A percentile compares a stretch with the other conserved stretches of the same genome.
These are phyloP conservation scores for Channa argus DNA, from an alignment of 2,113 vertebrate genomes.

Conservation along the genomic window DNA sequence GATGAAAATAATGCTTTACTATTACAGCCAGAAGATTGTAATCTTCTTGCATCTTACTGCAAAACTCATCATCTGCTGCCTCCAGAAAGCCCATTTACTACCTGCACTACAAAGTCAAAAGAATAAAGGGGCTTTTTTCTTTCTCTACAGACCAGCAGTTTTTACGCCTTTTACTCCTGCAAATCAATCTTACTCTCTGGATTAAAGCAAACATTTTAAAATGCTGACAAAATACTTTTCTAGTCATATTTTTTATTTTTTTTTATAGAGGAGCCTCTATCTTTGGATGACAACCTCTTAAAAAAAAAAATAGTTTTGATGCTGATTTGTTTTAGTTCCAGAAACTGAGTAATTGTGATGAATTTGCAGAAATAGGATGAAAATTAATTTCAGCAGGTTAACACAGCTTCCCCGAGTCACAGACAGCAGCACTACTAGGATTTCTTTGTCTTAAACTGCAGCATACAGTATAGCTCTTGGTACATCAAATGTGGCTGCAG, in stretches of 20 bases:
- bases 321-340: neutral
- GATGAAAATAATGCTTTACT: slow-evolving; percentile 48
- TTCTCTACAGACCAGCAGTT: slow-evolving; percentile 27
- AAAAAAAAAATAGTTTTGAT: slow-evolving; percentile 32
- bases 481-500: slow-evolving; percentile 28
- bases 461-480: slow-evolving; percentile 5
- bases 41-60: slow-evolving; percentile 51
- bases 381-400: slow-evolving; percentile 29
- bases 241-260: too few species aligned
- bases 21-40: slow-evolving; percentile 44
- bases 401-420: neutral
- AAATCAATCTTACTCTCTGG: slow-evolving; percentile 44
- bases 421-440: slow-evolving; percentile 12
- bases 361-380: slow-evolving; percentile 22
- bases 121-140: slow-evolving; percentile 20
- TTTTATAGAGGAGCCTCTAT: neutral
- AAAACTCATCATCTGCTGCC: slow-evolving; percentile 61
- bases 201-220: slow-evolving; percentile 60
- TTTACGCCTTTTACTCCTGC: slow-evolving; percentile 44
- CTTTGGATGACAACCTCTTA: neutral
- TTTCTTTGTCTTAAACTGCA: slow-evolving; percentile 24
- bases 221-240: slow-evolving; percentile 37
- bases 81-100: slow-evolving; percentile 48
- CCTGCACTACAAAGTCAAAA: slow-evolving; percentile 48
- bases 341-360: slow-evolving; percentile 22